Evolutionary conservation across 2,888 invertebrate genomes (phyloP), one percentile per base, ranked within the genome.

Genomic region (Pilophorus perplexus): DNA sequence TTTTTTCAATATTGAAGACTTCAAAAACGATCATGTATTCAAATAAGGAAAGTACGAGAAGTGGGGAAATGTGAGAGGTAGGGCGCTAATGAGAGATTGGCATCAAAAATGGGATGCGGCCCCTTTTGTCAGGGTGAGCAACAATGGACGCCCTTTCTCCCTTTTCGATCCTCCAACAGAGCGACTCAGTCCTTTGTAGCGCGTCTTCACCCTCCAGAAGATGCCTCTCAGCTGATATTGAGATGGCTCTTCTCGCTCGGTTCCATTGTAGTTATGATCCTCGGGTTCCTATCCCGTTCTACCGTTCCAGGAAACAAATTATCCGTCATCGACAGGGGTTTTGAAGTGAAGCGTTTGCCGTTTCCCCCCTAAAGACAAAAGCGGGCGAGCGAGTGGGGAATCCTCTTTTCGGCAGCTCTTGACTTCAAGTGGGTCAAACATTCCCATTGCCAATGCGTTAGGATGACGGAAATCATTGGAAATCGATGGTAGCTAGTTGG

Each of bases 271-370:
- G 52, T 52, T 52, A 52, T 52, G 27, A 52, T 52, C 52, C 50
- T 28, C 12, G 12, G n/a, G 27, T n/a, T 1, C 52, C 16, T 8
- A 12, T 3, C 33, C 16, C 28, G 6, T 12, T 33, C 33, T 33
- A 6, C 52, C 27, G 52, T n/a, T n/a, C n/a, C n/a, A n/a, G n/a
- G n/a, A 52, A 52, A 52, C 52, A 52, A 52, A 52, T 52, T 52
- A 52, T 52, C 28, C 28, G 16, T 52, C 52, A 52, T 52, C 28
- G 52, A 52, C 52, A 52, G 28, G 52, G n/a, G 52, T 8, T 5
- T 33, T 28, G 27, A 25, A 52, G 52, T 52, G 52, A 16, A 25
- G 6, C 12, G 28, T 6, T 28, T 25, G 25, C n/a, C n/a, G n/a
- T n/a, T n/a, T n/a, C n/a, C n/a, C n/a, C n/a, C 23, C 27, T 16